Conservation (phyloP, 1,140 invertebrate genomes). For the Drosophila teissieri region DNA sequence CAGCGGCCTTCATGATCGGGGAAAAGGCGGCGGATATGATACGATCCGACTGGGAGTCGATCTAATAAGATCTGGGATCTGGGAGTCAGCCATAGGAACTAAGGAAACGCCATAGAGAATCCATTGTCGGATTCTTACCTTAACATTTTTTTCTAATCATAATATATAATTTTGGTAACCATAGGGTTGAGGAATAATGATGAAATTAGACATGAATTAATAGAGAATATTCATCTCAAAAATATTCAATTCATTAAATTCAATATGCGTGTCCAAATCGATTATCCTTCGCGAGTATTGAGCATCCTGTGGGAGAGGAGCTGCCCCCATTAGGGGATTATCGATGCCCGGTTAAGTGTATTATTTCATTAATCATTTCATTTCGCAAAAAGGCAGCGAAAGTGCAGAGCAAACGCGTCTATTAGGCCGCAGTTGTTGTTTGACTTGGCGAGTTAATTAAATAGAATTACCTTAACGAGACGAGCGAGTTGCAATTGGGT, state of each 20-base stretch:
- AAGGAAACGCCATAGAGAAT: background rate
- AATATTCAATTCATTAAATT: no score
- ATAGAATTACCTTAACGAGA: constrained; percentile 65
- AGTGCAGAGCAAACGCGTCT: constrained; percentile 13
- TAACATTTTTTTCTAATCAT: background rate
- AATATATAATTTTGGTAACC: no score
- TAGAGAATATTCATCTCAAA: no score
- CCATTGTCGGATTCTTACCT: background rate
- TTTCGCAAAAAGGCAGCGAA: background rate
- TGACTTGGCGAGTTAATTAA: constrained; percentile 71
- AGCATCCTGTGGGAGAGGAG: background rate
- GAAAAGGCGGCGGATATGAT: constrained; percentile 95
- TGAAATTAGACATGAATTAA: no score
- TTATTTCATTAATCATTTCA: constrained; percentile 9
- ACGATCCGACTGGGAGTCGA: constrained; percentile 88
- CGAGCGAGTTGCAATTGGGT: constrained; percentile 9
- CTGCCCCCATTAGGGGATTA: constrained; percentile 13
- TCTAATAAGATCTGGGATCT: no score
- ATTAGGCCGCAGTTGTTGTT: constrained; percentile 9
- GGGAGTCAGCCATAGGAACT: constrained; percentile 1
- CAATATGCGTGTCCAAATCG: background rate
- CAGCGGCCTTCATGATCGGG: constrained; percentile 92
- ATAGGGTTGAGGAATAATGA: background rate
- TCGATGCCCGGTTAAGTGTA: constrained; percentile 16
- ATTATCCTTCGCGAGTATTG: background rate